Conservation (phyloP, 2,888 invertebrate genomes). For the Ormyrus nitidulus region DNA sequence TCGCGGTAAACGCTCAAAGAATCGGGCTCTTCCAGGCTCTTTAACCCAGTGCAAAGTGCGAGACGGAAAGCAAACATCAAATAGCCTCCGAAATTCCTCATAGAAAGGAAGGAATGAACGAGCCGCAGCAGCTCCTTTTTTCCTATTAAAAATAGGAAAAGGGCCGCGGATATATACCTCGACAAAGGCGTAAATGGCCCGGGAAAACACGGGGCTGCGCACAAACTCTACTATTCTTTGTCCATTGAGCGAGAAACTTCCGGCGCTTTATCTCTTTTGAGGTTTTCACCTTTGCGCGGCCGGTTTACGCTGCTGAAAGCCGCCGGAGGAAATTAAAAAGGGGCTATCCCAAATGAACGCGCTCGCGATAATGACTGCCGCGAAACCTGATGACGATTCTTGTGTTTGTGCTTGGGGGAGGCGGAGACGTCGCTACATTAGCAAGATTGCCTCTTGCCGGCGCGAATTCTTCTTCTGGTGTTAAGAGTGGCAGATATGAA, state of each 20-base stretch:
- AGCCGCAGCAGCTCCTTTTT: not conserved
- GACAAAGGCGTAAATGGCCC: constrained; percentile 40
- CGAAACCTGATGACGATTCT: constrained; percentile 54
- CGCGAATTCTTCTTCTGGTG: no score
- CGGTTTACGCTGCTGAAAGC: constrained; percentile 35
- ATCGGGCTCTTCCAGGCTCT: constrained; percentile 23
- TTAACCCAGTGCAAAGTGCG: not conserved
- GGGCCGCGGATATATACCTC: not conserved
- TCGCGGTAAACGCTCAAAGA: constrained; percentile 19
- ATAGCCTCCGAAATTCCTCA: constrained; percentile 16
- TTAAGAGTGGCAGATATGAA: no score
- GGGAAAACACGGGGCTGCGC: constrained; percentile 22
- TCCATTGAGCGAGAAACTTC: constrained; percentile 64
- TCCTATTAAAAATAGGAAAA: constrained; percentile 17
- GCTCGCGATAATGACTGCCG: constrained; percentile 22
- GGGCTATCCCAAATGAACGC: constrained; percentile 51
- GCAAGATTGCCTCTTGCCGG: constrained; percentile 66
- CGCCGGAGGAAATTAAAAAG: constrained; percentile 56
- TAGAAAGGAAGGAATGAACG: not conserved
- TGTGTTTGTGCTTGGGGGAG: constrained; percentile 29
- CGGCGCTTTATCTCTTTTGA: constrained; percentile 65
- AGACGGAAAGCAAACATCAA: constrained; percentile 28
- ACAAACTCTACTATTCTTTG: constrained; percentile 58
- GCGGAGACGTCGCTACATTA: constrained; percentile 69
- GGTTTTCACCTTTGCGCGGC: constrained; percentile 63